These are phyloP conservation scores for Rhadina sibilatrix DNA, from an alignment of 2,113 vertebrate genomes.

Conservation along the genomic window DNA sequence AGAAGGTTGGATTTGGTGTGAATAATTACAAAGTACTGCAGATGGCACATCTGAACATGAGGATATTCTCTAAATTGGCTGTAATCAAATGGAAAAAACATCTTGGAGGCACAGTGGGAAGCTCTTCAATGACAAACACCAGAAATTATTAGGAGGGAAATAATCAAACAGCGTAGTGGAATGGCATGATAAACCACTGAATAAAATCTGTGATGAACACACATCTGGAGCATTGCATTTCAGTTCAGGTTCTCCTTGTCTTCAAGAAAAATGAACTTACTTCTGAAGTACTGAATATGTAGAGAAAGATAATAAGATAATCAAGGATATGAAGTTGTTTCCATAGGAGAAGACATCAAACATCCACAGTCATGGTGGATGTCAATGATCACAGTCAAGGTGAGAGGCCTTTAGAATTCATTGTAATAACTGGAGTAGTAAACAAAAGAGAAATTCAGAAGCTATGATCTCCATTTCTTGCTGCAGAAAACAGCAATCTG, in stretches of 20 bases:
- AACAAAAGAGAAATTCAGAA: not conserved
- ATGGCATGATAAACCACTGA: not conserved
- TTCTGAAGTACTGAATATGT: not conserved
- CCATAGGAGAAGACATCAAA: not conserved
- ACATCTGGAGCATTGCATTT: not conserved
- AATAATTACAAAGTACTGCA: slow-evolving; percentile 12
- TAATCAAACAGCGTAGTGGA: not conserved
- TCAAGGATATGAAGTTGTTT: not conserved
- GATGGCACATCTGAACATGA: slow-evolving; percentile 5
- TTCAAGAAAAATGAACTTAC: not conserved
- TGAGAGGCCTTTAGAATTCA: not conserved
- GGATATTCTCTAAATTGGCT: not conserved
- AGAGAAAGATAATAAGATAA: not conserved
- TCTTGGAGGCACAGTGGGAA: not conserved
- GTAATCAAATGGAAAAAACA: not conserved
- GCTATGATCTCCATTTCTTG: not conserved
- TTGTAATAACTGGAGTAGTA: not conserved
- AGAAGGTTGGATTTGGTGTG: not conserved
- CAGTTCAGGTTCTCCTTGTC: not conserved
- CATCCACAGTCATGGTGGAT: not conserved
- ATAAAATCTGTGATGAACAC: not conserved
- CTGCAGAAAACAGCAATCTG: not conserved
- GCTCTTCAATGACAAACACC: not conserved
- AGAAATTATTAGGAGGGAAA: not conserved
- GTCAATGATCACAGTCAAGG: too few species aligned